Conservation (phyloP, 2,888 invertebrate species). For the Ptycholaimellus sp. region DNA sequence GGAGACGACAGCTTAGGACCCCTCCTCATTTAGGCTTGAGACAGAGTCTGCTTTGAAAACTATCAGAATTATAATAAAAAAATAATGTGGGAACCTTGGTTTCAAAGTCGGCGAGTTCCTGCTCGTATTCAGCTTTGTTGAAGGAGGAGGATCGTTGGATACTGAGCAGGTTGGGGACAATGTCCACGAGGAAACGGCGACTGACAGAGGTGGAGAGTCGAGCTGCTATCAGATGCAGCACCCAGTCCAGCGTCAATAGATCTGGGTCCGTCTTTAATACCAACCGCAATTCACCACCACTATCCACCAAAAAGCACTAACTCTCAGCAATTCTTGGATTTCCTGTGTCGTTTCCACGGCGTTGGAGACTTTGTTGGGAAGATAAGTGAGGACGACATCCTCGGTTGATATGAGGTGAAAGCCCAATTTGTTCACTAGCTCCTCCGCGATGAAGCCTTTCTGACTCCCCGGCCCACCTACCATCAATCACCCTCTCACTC, state of each 20-base stretch:
- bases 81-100: too few species aligned
- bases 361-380: constrained; percentile 7
- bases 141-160: constrained; percentile 1
- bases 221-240: constrained; percentile 5
- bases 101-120: constrained; percentile 5
- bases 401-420: constrained; percentile 5
- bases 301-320: background rate
- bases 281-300: too few species aligned
- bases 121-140: background rate
- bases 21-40: too few species aligned
- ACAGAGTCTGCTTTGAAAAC: too few species aligned
- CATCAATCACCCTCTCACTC: too few species aligned
- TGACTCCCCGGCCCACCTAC: constrained; percentile 6
- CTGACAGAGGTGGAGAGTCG: constrained; percentile 2
- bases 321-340: constrained; percentile 6
- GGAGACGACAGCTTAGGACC: too few species aligned
- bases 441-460: constrained; percentile 5
- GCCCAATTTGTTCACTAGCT: constrained; percentile 3
- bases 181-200: constrained; percentile 3
- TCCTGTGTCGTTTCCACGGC: constrained; percentile 4
- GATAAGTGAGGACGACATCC: constrained; percentile 6
- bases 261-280: constrained; percentile 6
- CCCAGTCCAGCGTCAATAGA: constrained; percentile 7
- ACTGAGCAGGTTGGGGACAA: constrained; percentile 4
- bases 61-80: too few species aligned